Conservation (phyloP, 1,140 invertebrate species). For the Steinernema khuongi region DNA sequence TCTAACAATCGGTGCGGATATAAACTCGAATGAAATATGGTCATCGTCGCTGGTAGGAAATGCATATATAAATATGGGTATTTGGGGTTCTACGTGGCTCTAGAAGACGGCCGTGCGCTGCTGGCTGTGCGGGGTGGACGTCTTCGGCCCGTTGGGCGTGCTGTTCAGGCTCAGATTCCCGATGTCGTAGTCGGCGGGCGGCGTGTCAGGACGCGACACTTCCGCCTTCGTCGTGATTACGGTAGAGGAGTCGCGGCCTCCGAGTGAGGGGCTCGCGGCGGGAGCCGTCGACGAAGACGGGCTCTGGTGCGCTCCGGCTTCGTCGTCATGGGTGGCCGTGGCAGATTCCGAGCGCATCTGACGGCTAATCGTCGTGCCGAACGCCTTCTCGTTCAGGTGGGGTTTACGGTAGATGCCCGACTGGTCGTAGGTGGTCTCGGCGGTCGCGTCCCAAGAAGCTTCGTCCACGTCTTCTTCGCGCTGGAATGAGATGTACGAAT, state of each 20-base stretch:
- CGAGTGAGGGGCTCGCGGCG: neutral
- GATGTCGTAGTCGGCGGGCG: neutral
- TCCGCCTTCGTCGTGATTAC: conserved; percentile 6
- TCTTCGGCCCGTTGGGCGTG: neutral
- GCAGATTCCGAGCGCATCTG: neutral
- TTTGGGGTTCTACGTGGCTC: neutral
- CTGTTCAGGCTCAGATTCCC: neutral
- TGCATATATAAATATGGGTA: neutral
- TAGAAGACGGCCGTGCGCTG: conserved; percentile 9
- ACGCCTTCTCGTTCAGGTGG: conserved; percentile 49
- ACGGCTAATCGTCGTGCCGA: conserved; percentile 19
- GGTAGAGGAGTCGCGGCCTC: conserved; percentile 2
- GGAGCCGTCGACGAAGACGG: neutral
- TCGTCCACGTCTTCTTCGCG: conserved; percentile 4
- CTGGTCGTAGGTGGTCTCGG: conserved; percentile 23
- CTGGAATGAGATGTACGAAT: neutral
- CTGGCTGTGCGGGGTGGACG: neutral
- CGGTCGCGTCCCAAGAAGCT: conserved; percentile 3
- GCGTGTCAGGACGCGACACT: neutral
- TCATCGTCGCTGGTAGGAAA: neutral
- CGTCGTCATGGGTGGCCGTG: neutral
- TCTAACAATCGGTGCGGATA: neutral
- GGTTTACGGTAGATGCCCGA: conserved; percentile 52
- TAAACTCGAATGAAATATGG: neutral
- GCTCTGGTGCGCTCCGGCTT: neutral